Percentiles rank a stretch among this genome's conserved stretches.
phyloP scores from a whole-genome alignment of 2,113 vertebrate genomes.

The Lepisosteus oculatus region DNA sequence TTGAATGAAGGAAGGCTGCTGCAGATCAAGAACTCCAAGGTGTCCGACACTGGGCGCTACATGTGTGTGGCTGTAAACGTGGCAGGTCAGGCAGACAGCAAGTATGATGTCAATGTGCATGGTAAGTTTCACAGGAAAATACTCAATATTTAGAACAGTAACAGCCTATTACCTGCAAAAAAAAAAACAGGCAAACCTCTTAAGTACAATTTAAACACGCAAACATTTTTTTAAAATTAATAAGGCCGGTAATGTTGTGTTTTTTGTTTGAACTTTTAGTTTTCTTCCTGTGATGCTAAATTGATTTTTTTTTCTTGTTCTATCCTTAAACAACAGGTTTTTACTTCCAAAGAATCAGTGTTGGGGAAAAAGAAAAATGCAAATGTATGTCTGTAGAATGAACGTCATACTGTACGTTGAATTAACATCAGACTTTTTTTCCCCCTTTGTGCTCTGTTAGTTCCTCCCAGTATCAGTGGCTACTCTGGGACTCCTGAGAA shows the following conservation, averaged over 20 bases:
- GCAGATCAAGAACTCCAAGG: slow-evolving; percentile 65
- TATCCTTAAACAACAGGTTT: no score
- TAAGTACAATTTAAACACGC: no score
- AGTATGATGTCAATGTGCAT: slow-evolving; percentile 81
- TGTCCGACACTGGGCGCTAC: slow-evolving; percentile 85
- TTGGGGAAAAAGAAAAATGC: no score
- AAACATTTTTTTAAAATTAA: no score
- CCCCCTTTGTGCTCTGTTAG: slow-evolving; percentile 52
- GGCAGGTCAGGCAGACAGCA: slow-evolving; percentile 85
- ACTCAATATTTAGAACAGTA: no score
- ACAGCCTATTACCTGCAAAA: no score
- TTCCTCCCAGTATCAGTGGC: slow-evolving; percentile 79
- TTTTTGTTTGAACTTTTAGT: no score
- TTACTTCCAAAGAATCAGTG: no score
- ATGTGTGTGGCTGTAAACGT: slow-evolving; percentile 84
- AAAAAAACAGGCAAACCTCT: no score
- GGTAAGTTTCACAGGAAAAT: slow-evolving; percentile 59
- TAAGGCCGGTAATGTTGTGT: no score
- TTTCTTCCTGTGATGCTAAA: no score
- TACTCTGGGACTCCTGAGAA: slow-evolving; percentile 72
- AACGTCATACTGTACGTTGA: not conserved
- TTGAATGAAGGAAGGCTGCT: slow-evolving; percentile 69
- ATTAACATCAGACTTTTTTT: not conserved
- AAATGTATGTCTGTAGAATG: not conserved
- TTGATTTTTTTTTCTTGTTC: no score